Evolutionary conservation across 30 jellyfish, hydroid and myxozoan genomes (phyloP), one percentile per base, ranked within the genome.

Genomic region (Phacellophora camtschatica): DNA sequence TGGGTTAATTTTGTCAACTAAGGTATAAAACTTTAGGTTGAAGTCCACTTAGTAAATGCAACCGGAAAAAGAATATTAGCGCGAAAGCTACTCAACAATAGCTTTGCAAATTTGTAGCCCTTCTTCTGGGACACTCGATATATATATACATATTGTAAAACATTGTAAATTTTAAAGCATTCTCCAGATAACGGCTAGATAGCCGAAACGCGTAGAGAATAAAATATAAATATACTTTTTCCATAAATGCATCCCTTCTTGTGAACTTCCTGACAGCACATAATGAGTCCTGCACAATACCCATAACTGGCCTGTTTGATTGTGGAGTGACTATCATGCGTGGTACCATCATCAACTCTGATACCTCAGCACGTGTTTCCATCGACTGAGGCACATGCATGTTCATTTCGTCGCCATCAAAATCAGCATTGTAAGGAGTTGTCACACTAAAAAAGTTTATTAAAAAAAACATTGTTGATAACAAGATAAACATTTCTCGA

Each of bases 341-440:
- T 25, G 98, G 98, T 50, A 95, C 99, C 99, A 95, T 95, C 74
- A 90, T 9, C 74, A 95, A 49, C 53, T 95, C 99, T 18, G 97
- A 77, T 6, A 95, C 88, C 57, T 95, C 99, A 29, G 99, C 99
- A 5, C 97, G 92, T n/a, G 99, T 88, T 63, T 95, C 99, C 97
- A 95, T 87, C 41, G 99, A 95, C 82, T 95, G 99, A 0, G 99
- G 99, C 50, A 95, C 96, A 48, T 95, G 99, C 99, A 95, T 95
- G 94, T 95, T 95, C 99, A 95, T 95, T 63, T 95, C 99, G 55
- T 95, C 99, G 18, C 99, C 99, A 66, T 95, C 99, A 85, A 95
- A 95, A 70, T 95, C 99, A 42, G 99, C 99, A 71, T 95, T 95
- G 87, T 95, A 95, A 4, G 99, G 99, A 11, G 99, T 95, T n/a